These are phyloP conservation scores for Thaumatotibia leucotreta DNA, from an alignment of 1,140 invertebrate genomes.

Conservation along the genomic window DNA sequence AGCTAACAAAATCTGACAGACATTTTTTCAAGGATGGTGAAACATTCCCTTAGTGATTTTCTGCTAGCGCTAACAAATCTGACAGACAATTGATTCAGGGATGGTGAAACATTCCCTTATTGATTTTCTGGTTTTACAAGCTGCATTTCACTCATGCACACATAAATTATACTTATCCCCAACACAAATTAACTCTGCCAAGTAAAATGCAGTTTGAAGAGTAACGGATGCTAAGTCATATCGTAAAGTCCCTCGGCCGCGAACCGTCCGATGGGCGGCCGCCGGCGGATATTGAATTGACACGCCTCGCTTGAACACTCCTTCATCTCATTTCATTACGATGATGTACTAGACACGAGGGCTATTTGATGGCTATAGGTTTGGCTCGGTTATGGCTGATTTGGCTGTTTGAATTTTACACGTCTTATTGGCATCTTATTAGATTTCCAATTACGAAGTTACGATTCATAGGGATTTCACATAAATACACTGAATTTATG, in stretches of 20 bases:
- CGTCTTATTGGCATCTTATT: not conserved
- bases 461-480: not conserved
- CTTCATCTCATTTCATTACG: slow-evolving; percentile 51
- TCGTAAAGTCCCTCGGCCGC: not conserved
- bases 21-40: too few species aligned
- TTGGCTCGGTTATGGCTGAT: too few species aligned
- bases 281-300: slow-evolving; percentile 67
- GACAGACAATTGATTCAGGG: too few species aligned
- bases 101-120: too few species aligned
- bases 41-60: too few species aligned
- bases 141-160: not conserved
- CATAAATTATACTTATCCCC: not conserved
- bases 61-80: too few species aligned
- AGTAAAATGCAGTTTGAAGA: not conserved
- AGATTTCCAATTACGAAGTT: not conserved
- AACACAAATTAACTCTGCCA: not conserved
- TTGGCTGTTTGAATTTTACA: not conserved
- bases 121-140: not conserved
- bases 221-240: not conserved
- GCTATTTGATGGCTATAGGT: not conserved
- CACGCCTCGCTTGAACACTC: slow-evolving; percentile 54
- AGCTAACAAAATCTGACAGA: too few species aligned
- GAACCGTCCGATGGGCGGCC: slow-evolving; percentile 45
- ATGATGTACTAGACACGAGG: slow-evolving; percentile 21
- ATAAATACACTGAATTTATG: too few species aligned